Evolutionary conservation across 2,797 vertebrate genomes (phyloP).

Genomic region (Anolis apletophallus): DNA sequence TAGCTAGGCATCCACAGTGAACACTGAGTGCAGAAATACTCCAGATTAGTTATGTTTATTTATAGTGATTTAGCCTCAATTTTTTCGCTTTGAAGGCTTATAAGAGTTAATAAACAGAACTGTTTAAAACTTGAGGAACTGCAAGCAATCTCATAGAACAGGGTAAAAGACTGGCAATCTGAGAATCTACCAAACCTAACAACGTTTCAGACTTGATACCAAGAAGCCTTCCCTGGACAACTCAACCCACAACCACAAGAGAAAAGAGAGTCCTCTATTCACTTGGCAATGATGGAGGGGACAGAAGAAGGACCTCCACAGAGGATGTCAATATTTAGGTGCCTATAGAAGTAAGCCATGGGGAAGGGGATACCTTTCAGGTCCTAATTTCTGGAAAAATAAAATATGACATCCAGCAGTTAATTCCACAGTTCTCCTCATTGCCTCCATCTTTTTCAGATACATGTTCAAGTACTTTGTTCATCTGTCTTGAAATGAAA

Average conservation of each 20-base stretch:
- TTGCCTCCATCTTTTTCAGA: background rate
- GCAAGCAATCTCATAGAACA: background rate
- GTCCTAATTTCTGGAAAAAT: background rate
- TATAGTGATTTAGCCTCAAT: background rate
- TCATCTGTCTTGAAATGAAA: background rate
- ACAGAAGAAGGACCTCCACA: background rate
- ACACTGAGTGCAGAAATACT: background rate
- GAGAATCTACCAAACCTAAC: background rate
- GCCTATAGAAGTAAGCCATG: background rate
- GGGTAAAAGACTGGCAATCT: background rate
- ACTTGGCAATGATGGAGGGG: background rate
- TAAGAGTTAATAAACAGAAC: background rate
- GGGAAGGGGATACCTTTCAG: background rate
- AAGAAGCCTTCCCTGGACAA: background rate
- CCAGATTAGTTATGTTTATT: background rate
- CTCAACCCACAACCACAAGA: background rate
- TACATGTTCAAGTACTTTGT: background rate
- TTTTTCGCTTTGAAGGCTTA: background rate
- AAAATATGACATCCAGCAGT: background rate
- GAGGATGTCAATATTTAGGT: background rate
- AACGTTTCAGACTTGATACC: background rate
- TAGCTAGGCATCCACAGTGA: background rate
- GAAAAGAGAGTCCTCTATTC: background rate
- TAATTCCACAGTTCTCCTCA: too few relatives aligned
- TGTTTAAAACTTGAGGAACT: background rate